Evolutionary conservation across 2,888 invertebrate species (phyloP), one percentile per base, ranked within the genome.

Genomic region (Leptopterna dolabrata): DNA sequence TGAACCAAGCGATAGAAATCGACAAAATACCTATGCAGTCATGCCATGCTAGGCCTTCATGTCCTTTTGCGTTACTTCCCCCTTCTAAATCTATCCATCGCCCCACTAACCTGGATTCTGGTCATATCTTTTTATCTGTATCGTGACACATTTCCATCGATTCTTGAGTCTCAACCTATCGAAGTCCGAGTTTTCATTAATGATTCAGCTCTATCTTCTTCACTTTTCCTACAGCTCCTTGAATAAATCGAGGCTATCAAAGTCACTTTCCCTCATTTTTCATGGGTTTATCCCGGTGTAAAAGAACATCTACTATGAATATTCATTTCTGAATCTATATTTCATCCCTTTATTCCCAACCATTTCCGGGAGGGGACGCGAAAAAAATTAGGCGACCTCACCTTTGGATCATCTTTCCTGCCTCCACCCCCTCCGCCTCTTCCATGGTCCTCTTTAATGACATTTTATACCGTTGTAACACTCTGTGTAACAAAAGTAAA

Each of bases 311-410:
- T 55, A 81, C 51, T 81, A 81, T 81, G 81, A 81, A 81, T 81
- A 81, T 81, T 81, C 81, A 81, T 81, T 81, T 51, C 14, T 43
- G 19, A 76, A 85, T 85, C 85, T 73, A 76, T 85, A 85, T 85
- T 85, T 85, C 85, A 85, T 76, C 45, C 85, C 76, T 85, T 85
- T 85, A 85, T 85, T 85, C 85, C 45, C 45, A n/a, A 41, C 76
- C 71, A 71, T 85, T 85, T 19, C 71, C 19, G 73, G 27, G 19
- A 16, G 27, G 45, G 81, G 36, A 30, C n/a, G 27, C 27, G 30
- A n/a, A 30, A 81, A 81, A 81, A 81, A 81, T 81, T 81, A 81
- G 55, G 16, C 55, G 29, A 29, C 81, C 81, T 81, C 55, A 81
- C 81, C 81, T 81, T 81, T 55, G 81, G 81, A 81, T 81, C 81